A percentile compares a stretch with the other conserved stretches of the same genome.
Conservation (phyloP, 2,113 vertebrate genomes). For the Prunella himalayana region DNA sequence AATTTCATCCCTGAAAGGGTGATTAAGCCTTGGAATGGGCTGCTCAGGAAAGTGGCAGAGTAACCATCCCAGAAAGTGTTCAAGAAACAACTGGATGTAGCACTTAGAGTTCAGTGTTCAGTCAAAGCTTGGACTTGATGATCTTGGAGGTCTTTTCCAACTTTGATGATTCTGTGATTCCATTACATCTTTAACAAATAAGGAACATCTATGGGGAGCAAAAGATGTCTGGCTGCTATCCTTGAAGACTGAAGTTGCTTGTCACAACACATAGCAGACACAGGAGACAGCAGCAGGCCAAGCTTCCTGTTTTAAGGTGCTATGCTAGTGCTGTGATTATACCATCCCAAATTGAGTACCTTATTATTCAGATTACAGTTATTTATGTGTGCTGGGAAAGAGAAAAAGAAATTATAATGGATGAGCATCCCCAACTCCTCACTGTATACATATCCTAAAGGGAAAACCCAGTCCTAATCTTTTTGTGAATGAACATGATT, state of each 20-base stretch:
- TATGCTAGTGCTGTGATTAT: neutral
- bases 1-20: neutral
- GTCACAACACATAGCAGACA: neutral
- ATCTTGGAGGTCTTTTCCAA: neutral
- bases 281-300: neutral
- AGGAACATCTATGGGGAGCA: neutral
- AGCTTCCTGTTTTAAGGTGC: neutral
- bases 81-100: fast-evolving
- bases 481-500: neutral
- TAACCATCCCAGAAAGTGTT: neutral
- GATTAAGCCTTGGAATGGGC: neutral
- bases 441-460: neutral
- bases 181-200: neutral
- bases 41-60: neutral
- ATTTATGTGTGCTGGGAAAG: neutral
- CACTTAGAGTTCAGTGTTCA: no score
- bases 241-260: neutral
- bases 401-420: neutral
- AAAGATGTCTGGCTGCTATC: neutral
- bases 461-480: neutral
- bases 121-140: neutral
- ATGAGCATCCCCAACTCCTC: neutral
- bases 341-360: neutral
- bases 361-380: neutral
- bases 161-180: neutral